Conservation (phyloP, 2,888 invertebrate genomes). For the Belgica antarctica region DNA sequence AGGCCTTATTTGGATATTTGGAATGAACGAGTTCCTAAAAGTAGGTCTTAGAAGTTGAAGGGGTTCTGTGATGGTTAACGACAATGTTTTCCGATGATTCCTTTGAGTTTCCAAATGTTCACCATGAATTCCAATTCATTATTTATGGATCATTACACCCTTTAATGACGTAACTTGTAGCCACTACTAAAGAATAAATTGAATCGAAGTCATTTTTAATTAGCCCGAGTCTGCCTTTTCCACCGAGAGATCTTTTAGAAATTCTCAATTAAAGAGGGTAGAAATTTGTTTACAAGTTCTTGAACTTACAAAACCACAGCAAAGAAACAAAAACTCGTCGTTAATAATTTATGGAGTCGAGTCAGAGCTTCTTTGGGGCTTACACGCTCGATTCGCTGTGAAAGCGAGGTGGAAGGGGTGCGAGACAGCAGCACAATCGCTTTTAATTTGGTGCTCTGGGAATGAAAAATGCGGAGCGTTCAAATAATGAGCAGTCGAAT, state of each 20-base stretch:
- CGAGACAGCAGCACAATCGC: not conserved
- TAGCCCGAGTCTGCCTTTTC: too few species aligned
- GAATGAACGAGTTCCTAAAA: too few species aligned
- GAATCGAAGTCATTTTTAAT: constrained; percentile 18
- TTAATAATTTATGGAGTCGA: not conserved
- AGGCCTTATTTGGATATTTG: too few species aligned
- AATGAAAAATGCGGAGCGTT: not conserved
- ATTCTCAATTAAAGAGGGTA: too few species aligned
- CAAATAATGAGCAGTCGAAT: not conserved
- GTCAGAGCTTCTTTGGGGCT: not conserved
- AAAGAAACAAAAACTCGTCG: not conserved
- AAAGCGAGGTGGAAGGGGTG: not conserved
- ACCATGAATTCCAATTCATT: too few species aligned
- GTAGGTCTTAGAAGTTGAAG: too few species aligned
- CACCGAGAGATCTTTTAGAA: too few species aligned
- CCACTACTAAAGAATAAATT: not conserved
- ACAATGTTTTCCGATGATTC: too few species aligned
- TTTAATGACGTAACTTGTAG: too few species aligned
- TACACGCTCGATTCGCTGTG: constrained; percentile 12
- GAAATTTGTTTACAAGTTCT: not conserved
- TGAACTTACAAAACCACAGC: too few species aligned
- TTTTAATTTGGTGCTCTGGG: not conserved
- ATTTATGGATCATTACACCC: too few species aligned
- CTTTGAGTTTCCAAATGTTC: not conserved
- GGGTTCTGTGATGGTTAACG: too few species aligned